phyloP scores from a whole-genome alignment of 1,140 invertebrate genomes.

The Propsilocerus akamusi region DNA sequence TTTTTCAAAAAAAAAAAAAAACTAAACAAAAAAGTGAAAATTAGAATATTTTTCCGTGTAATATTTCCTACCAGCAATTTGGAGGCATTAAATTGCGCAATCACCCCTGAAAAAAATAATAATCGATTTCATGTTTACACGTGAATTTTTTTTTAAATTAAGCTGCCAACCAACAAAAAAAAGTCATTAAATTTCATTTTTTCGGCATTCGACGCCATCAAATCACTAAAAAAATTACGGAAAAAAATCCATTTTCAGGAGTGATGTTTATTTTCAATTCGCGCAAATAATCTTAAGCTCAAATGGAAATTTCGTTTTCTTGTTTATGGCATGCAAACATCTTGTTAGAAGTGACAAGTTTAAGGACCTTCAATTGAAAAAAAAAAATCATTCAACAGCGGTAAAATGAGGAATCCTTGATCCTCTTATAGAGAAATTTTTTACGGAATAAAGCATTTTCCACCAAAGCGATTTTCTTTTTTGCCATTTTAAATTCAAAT shows the following conservation, averaged over 20 bases:
- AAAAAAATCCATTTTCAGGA: background rate
- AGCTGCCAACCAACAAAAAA: background rate
- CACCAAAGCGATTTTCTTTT: background rate
- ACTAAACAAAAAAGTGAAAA: background rate
- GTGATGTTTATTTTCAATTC: background rate
- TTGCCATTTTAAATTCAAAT: background rate
- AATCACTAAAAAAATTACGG: background rate
- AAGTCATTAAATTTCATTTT: background rate
- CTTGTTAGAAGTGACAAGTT: conserved; percentile 1
- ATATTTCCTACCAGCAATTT: background rate
- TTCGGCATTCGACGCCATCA: background rate
- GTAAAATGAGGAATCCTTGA: too few species aligned
- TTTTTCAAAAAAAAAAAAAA: background rate
- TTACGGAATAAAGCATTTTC: background rate
- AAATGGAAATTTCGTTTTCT: too few species aligned
- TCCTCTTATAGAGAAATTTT: too few species aligned
- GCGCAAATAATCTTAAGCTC: background rate
- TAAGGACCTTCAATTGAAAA: background rate
- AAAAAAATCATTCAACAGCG: too few species aligned
- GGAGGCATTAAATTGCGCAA: background rate
- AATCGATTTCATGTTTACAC: conserved; percentile 3
- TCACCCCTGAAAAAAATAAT: background rate
- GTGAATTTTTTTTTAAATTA: background rate
- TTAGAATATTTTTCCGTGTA: background rate
- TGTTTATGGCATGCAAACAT: conserved; percentile 1